Evolutionary conservation across 2,888 invertebrate genomes (phyloP).

Genomic region (Netelia fuscicornis): DNA sequence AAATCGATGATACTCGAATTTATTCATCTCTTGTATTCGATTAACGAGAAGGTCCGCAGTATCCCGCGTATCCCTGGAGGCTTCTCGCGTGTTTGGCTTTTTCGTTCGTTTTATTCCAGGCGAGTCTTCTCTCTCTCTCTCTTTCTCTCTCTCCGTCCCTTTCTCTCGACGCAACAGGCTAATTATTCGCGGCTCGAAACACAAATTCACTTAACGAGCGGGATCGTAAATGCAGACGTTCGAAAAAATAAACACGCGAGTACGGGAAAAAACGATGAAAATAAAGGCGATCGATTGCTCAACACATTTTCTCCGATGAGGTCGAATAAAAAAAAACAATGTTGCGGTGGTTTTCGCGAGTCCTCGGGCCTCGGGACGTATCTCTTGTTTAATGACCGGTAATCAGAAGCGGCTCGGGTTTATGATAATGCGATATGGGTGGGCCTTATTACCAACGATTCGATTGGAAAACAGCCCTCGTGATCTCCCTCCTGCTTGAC

Average conservation of each 20-base stretch:
- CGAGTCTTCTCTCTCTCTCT: not conserved
- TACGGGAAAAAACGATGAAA: not conserved
- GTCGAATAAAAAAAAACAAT: not conserved
- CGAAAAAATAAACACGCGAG: not conserved
- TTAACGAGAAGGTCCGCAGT: not conserved
- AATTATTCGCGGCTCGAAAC: constrained; percentile 32
- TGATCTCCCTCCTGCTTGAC: not conserved
- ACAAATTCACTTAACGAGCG: constrained; percentile 29
- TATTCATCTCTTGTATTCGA: not conserved
- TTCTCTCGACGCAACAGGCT: not conserved
- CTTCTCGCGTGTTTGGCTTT: not conserved
- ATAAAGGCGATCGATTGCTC: constrained; percentile 8
- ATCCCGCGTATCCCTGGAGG: not conserved
- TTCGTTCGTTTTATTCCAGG: not conserved
- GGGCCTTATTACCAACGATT: not conserved
- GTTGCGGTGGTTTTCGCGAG: not conserved
- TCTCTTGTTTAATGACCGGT: constrained; percentile 28
- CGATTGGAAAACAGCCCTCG: not conserved
- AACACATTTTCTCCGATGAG: not conserved
- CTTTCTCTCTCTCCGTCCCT: not conserved
- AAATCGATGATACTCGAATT: not conserved
- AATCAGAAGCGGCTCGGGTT: constrained; percentile 22
- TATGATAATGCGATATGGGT: constrained; percentile 34
- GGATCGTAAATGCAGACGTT: constrained; percentile 3
- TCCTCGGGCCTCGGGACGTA: not conserved